Evolutionary conservation across 2,113 vertebrate genomes (phyloP).

Genomic region (Odocoileus hemionus): DNA sequence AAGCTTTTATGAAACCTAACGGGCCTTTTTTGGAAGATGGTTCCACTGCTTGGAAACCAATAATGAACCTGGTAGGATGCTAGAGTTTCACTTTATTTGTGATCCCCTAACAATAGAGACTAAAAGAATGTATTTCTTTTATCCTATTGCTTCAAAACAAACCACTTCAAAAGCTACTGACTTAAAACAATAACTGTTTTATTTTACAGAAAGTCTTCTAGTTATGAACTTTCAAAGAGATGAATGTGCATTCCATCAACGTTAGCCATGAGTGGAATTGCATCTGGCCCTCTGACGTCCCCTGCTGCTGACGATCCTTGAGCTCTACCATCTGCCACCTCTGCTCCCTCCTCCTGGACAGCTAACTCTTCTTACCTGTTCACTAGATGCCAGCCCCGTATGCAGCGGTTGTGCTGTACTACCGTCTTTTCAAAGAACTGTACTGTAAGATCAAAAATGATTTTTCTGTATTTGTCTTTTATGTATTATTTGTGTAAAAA

Average conservation of each 20-base stretch:
- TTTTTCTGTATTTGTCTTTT: background rate
- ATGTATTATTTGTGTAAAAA: background rate
- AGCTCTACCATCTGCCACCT: background rate
- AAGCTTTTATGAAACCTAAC: background rate
- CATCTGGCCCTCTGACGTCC: background rate
- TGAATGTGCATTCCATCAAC: background rate
- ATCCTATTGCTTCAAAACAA: background rate
- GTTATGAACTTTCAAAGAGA: background rate
- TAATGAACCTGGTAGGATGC: background rate
- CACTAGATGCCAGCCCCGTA: background rate
- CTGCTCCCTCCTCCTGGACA: background rate
- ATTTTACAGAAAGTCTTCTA: background rate
- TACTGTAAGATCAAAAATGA: background rate
- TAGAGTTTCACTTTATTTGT: background rate
- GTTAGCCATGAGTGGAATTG: background rate
- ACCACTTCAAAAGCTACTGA: background rate
- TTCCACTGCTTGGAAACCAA: background rate
- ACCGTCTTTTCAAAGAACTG: background rate
- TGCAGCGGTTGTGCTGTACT: background rate
- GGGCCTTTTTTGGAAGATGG: background rate
- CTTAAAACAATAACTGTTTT: background rate
- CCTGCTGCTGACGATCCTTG: background rate
- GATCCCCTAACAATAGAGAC: background rate
- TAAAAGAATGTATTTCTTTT: background rate
- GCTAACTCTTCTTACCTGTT: background rate